Evolutionary conservation across 2,888 invertebrate genomes (phyloP).

Genomic region (Gastrophysa polygoni): DNA sequence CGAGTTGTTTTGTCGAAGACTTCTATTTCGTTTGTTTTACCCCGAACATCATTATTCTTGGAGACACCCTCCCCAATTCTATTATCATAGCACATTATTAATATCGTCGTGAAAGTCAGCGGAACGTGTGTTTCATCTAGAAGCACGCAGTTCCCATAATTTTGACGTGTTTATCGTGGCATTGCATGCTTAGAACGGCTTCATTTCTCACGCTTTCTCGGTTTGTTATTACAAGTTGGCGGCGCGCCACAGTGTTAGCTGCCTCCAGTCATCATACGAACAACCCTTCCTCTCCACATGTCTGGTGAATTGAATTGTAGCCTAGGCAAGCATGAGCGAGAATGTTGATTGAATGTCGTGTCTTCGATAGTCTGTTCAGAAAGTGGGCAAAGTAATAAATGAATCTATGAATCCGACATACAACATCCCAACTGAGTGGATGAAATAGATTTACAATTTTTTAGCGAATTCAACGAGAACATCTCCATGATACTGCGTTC

Average conservation of each 20-base stretch:
- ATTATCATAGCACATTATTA: constrained; percentile 27
- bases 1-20: neutral
- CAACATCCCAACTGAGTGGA: too few species aligned
- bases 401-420: too few species aligned
- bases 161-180: constrained; percentile 42
- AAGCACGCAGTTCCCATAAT: constrained; percentile 34
- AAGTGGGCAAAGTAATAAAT: too few species aligned
- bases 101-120: constrained; percentile 23
- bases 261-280: constrained; percentile 26
- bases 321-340: too few species aligned
- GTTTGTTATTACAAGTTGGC: constrained; percentile 47
- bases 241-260: constrained; percentile 30
- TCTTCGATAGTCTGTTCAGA: too few species aligned
- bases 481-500: too few species aligned
- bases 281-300: too few species aligned
- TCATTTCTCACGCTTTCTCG: constrained; percentile 49
- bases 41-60: constrained; percentile 4
- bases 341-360: too few species aligned
- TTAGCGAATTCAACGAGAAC: too few species aligned
- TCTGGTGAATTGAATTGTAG: too few species aligned
- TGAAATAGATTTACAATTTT: too few species aligned
- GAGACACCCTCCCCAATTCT: constrained; percentile 21
- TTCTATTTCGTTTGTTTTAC: neutral
- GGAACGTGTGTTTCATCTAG: constrained; percentile 30
- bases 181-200: constrained; percentile 48